These are phyloP conservation scores for Nixonia krombeini DNA, from an alignment of 1,140 invertebrate genomes.

Conservation along the genomic window DNA sequence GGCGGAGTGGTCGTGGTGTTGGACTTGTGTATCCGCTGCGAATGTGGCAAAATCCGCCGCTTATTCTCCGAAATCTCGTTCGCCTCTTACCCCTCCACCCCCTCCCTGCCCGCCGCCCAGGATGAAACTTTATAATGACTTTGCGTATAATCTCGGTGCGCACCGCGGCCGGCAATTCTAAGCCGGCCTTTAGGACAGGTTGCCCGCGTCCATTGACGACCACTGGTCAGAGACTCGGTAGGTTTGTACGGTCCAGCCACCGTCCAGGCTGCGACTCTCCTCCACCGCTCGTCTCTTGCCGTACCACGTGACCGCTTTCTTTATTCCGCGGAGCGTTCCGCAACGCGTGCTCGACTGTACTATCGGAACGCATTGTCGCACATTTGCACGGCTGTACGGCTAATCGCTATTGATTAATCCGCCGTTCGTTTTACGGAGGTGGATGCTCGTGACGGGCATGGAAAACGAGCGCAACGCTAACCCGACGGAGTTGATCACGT, in stretches of 20 bases:
- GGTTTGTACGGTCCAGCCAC: slow-evolving; percentile 28
- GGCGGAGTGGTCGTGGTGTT: slow-evolving; percentile 35
- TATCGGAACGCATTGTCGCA: too few species aligned
- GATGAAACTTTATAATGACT: slow-evolving; percentile 48
- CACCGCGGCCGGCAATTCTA: slow-evolving; percentile 34
- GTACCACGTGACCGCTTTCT: background rate
- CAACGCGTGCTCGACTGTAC: too few species aligned
- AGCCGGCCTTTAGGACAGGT: slow-evolving; percentile 13
- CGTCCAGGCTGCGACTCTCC: slow-evolving; percentile 25
- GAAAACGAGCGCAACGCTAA: too few species aligned
- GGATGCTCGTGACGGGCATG: too few species aligned
- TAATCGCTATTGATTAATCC: too few species aligned
- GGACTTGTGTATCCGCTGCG: slow-evolving; percentile 21
- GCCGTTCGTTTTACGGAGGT: too few species aligned
- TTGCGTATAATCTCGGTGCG: slow-evolving; percentile 40
- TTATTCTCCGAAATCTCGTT: slow-evolving; percentile 30
- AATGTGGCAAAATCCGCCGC: background rate
- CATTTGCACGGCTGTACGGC: too few species aligned
- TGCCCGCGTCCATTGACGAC: slow-evolving; percentile 35
- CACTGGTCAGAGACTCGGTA: slow-evolving; percentile 18
- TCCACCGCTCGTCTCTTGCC: slow-evolving; percentile 34
- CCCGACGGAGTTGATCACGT: too few species aligned
- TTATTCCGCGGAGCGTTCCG: too few species aligned
- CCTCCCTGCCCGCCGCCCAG: background rate
- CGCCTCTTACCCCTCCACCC: background rate